phyloP scores from a whole-genome alignment of 2,888 invertebrate species.

The Hetaerina titia region DNA sequence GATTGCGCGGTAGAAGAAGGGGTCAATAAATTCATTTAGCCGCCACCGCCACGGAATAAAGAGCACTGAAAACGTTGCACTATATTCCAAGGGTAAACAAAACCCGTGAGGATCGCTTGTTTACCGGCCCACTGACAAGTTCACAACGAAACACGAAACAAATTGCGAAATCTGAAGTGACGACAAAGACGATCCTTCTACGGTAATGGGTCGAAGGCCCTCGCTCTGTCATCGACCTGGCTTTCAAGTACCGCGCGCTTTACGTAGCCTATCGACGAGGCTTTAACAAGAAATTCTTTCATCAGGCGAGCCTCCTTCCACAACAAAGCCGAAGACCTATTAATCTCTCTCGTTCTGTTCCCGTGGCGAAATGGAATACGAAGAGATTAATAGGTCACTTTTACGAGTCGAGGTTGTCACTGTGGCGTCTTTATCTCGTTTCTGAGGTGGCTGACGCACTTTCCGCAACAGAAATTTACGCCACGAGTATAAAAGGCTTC shows the following conservation, averaged over 20 bases:
- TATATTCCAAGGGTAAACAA: not conserved
- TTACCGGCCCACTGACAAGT: not conserved
- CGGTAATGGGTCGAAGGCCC: not conserved
- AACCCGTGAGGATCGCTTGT: not conserved
- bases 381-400: conserved; percentile 6
- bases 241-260: not conserved
- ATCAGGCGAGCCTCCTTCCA: not conserved
- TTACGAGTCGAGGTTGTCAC: not conserved
- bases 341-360: no score
- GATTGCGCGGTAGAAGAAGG: no score
- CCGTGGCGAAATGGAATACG: not conserved
- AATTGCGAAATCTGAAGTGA: not conserved
- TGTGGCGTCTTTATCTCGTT: not conserved
- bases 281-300: not conserved
- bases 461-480: not conserved
- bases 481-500: not conserved
- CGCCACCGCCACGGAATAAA: no score
- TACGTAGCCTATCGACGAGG: not conserved
- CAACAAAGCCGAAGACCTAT: not conserved
- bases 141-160: not conserved
- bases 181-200: not conserved
- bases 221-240: not conserved
- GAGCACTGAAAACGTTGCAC: no score
- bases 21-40: no score
- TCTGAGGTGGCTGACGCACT: conserved; percentile 11